Base-by-base conservation (phyloP, 2,888 invertebrate species). In the Steromphala cineraria region DNA sequence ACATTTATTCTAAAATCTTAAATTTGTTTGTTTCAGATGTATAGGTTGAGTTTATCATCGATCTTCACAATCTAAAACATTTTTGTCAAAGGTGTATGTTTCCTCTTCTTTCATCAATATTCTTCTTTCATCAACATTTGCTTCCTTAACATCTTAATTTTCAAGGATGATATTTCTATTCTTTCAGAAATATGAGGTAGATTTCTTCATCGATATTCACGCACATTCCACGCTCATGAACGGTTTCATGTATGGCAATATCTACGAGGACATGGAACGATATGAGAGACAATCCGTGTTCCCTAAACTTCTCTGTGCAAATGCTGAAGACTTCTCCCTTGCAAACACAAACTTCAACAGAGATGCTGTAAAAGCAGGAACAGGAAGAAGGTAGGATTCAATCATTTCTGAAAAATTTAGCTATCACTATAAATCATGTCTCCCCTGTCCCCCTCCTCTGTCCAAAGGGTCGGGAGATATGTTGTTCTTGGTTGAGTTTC, bases 271-370 rank as follows among this genome's bases (percentile, higher is more conserved):
- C 84, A 87, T 88, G 31, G 90, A 89, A 4, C 87, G 93, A 91
- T 98, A 97, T 92, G 98, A 99, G 93, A 95, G 98, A 40, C 99
- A 99, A 93, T 96, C 98, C 71, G 96, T 99, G 2, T 96, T 99
- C 89, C 99, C 99, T 0, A 98, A 99, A 94, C 95, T 99, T 83
- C 95, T 99, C 81, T 96, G 97, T 67, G 95, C 96, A 87, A 96
- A 97, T 85, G 96, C 98, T 0, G 97, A 97, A 89, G 99, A 99
- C 89, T 99, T 98, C 94, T 95, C 96, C 40, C 92, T 96, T 8
- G 95, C 95, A 67, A 96, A 97, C 91, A 98, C 98, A 79, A 96
- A 98, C 95, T 99, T 97, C 94, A 99, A 99, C 94, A 95, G 97
- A 19, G 99, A 99, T 94, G 95, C 96, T 0, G 95, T 95, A 80